Conservation (phyloP, 2,113 vertebrate species). For the Albula glossodonta region DNA sequence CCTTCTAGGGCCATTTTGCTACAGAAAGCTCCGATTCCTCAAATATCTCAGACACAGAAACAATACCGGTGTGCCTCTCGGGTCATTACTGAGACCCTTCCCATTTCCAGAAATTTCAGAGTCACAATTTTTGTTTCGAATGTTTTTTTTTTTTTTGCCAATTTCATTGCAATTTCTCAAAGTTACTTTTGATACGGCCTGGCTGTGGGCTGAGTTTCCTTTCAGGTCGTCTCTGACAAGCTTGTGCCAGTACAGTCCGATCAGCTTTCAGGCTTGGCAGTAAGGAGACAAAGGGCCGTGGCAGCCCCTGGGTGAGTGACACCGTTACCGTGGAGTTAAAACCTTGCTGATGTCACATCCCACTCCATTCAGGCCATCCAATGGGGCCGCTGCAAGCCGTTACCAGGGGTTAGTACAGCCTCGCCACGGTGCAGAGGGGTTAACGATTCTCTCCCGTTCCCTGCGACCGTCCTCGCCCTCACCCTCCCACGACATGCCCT, state of each 20-base stretch:
- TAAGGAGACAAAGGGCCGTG: not conserved
- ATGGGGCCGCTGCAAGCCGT: not conserved
- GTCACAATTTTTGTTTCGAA: not conserved
- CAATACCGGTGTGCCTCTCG: too few species aligned
- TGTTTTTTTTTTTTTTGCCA: not conserved
- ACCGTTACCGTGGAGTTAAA: not conserved
- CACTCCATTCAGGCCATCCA: not conserved
- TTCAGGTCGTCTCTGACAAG: conserved; percentile 24
- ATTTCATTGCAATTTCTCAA: not conserved
- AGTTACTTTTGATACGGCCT: too few species aligned
- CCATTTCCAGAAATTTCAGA: not conserved
- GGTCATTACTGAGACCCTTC: too few species aligned
- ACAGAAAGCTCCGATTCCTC: not conserved
- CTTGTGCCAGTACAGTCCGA: not conserved
- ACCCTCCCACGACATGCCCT: not conserved
- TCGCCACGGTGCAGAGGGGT: not conserved
- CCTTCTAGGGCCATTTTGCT: conserved; percentile 38
- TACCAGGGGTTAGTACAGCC: not conserved
- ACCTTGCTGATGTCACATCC: not conserved
- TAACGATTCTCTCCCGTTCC: not conserved
- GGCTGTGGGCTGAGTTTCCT: conserved; percentile 13
- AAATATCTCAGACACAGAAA: too few species aligned
- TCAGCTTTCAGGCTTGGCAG: not conserved
- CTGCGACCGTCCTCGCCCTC: not conserved
- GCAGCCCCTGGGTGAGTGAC: not conserved